Conservation (phyloP, 2,797 vertebrate species). For the Vultur gryphus region DNA sequence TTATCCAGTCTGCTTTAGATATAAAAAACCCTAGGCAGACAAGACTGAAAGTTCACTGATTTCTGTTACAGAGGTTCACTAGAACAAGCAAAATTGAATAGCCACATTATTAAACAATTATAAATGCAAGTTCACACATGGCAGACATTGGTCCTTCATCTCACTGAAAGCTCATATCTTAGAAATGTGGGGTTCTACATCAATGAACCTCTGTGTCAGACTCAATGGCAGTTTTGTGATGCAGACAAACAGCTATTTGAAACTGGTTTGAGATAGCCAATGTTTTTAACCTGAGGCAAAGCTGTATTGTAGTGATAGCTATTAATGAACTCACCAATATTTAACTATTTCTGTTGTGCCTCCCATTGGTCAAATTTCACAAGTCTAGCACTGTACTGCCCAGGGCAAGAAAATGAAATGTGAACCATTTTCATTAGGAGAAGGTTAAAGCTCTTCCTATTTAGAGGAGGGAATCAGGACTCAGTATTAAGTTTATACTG, state of each 20-base stretch:
- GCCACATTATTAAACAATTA: conserved; percentile 43
- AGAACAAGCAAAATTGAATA: conserved; percentile 35
- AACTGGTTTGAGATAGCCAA: conserved; percentile 9
- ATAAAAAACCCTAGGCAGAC: neutral
- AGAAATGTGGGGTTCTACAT: conserved; percentile 43
- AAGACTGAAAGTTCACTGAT: neutral
- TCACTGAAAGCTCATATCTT: conserved; percentile 32
- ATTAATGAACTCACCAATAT: conserved; percentile 41
- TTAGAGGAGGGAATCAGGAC: neutral
- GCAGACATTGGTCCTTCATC: neutral
- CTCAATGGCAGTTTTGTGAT: conserved; percentile 62
- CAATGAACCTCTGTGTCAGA: conserved; percentile 38
- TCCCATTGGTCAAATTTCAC: neutral
- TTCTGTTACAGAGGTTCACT: neutral
- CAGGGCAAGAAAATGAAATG: neutral
- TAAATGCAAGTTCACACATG: conserved; percentile 36
- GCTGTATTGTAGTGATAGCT: conserved; percentile 6
- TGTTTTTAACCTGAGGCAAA: conserved; percentile 48
- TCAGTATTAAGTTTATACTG: neutral
- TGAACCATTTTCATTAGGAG: neutral
- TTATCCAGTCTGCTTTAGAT: neutral
- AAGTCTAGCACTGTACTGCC: neutral
- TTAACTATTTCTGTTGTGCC: conserved; percentile 2
- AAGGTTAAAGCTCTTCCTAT: neutral
- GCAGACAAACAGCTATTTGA: conserved; percentile 60